Evolutionary conservation across 2,113 vertebrate genomes (phyloP).

Genomic region (Corythornis cristatus): DNA sequence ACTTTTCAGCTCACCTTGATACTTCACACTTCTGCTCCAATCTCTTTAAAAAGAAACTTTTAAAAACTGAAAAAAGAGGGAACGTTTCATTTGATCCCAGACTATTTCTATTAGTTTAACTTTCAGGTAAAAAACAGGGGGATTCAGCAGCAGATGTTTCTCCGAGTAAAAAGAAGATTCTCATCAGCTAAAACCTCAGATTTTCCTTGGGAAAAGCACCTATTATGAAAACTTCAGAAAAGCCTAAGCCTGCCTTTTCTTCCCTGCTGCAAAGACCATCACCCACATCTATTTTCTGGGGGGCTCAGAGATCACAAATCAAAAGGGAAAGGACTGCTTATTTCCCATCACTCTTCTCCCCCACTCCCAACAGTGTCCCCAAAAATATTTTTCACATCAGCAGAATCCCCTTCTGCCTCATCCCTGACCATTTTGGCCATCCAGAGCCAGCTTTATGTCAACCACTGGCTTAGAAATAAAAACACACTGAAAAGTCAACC

Average conservation of each 20-base stretch:
- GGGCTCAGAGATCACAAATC: neutral
- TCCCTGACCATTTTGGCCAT: neutral
- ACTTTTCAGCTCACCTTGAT: constrained; percentile 47
- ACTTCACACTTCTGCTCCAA: neutral
- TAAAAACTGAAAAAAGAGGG: neutral
- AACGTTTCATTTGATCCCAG: neutral
- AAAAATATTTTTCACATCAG: constrained; percentile 5
- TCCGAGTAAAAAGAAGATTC: neutral
- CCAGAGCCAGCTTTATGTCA: neutral
- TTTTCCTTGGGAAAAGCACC: neutral
- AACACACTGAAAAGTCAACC: neutral
- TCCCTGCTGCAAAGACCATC: neutral
- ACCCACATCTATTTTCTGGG: neutral
- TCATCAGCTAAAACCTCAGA: neutral
- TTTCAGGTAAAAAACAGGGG: neutral
- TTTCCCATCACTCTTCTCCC: neutral
- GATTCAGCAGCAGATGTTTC: neutral
- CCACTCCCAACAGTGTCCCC: neutral
- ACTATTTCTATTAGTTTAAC: neutral
- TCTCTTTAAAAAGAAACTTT: neutral
- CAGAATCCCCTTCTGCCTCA: neutral
- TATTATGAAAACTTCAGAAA: neutral
- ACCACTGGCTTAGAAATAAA: constrained; percentile 40
- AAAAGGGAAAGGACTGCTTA: neutral
- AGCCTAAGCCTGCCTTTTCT: neutral